Base-by-base conservation (phyloP, 2,797 vertebrate species). In the Petrocephalus schoutedeni region DNA sequence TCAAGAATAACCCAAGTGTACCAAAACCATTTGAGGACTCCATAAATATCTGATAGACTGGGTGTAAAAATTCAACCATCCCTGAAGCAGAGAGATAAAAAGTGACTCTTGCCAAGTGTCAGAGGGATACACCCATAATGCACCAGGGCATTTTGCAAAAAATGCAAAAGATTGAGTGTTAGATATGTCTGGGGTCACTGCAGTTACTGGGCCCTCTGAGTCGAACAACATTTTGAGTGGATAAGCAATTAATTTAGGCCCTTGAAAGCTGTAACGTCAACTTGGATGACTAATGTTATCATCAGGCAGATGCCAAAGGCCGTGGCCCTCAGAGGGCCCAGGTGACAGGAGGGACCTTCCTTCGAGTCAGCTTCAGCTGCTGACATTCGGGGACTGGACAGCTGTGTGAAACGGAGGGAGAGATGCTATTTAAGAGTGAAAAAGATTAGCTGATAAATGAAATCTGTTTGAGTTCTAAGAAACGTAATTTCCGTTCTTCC, bases 391-490 rank as follows among this genome's bases (percentile, higher is more conserved):
- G 80, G 21, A 83, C 45, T 53, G 9, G 51, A 9, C 21, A 54
- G 8, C n/a, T 16, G 51, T 2, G 9, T 5, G 10, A 54, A 45
- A 41, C 19, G 4, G 41, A 82, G 45, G 77, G 8, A 5, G 57
- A 67, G 28, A 87, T 45, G 12, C 3, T n/a, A 14, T 36, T 61
- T 57, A 12, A 32, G 23, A 80, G 32, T 82, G 14, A 74, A 57
- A 80, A 32, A 28, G 41, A 88, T 49, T 14, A 49, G 45, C 54
- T 49, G 41, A 88, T 88, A 57, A 64, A 88, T 71, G 12, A 51
- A 36, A 54, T 53, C 49, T 71, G 45, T 86, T 67, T 87, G 59
- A 87, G 32, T 41, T 53, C 36, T 77, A 67, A 83, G 4, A 64
- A 88, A 83, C 58, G 41, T 57, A 51, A 61, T 83, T 83, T 36